These are phyloP conservation scores for Struthio camelus DNA, from an alignment of 2,113 vertebrate species.

Conservation along the genomic window DNA sequence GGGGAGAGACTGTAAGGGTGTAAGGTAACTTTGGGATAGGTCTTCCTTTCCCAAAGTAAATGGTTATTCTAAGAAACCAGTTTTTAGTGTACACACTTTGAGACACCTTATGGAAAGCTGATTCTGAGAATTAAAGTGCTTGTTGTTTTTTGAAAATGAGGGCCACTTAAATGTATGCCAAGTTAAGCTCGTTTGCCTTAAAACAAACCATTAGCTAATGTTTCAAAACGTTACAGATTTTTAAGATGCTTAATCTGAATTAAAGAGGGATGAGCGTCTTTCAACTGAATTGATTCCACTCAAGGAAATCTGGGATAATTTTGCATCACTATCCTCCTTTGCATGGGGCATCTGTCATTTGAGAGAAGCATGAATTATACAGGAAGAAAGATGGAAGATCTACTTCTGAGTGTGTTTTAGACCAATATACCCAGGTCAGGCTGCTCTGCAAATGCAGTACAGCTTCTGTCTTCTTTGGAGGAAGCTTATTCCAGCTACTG, in stretches of 20 bases:
- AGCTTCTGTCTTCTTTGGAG: not conserved
- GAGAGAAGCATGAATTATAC: not conserved
- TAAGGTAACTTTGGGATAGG: not conserved
- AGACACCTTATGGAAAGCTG: too few species aligned
- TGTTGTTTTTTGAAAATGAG: too few species aligned
- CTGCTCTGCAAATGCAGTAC: not conserved
- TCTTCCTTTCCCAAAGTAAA: not conserved
- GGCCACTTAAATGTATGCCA: too few species aligned
- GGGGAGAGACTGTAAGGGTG: not conserved
- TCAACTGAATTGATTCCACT: too few species aligned
- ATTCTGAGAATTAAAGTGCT: too few species aligned
- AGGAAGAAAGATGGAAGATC: not conserved
- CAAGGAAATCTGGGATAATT: not conserved
- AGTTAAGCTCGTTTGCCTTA: too few species aligned
- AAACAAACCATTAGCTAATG: too few species aligned
- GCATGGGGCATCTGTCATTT: not conserved
- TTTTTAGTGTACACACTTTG: not conserved
- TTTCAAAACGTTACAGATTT: too few species aligned
- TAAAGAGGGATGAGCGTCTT: not conserved
- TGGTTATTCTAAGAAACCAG: not conserved
- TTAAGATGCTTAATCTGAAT: too few species aligned
- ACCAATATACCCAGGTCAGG: not conserved
- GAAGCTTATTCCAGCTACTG: not conserved
- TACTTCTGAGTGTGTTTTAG: not conserved
- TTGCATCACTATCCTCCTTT: not conserved